Evolutionary conservation across 2,797 vertebrate genomes (phyloP).

Genomic region (Acipenser ruthenus): DNA sequence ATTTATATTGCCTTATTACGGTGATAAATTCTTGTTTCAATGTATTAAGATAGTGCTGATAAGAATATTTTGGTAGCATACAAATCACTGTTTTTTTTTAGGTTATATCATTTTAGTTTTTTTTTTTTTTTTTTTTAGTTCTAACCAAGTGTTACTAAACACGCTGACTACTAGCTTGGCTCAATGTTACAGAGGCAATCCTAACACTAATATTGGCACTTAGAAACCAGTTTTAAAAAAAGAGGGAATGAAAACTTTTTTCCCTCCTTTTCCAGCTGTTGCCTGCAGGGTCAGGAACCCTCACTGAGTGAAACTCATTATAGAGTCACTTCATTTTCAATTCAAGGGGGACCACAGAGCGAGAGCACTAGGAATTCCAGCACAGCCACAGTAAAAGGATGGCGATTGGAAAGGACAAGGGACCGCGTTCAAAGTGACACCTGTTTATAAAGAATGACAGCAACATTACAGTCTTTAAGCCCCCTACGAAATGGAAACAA

Average conservation of each 20-base stretch:
- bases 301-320: slow-evolving; percentile 65
- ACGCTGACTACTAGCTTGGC: too few relatives aligned
- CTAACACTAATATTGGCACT: slow-evolving; percentile 51
- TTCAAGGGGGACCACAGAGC: slow-evolving; percentile 54
- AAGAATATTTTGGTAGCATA: too few relatives aligned
- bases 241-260: slow-evolving; percentile 29
- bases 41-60: too few relatives aligned
- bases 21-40: too few relatives aligned
- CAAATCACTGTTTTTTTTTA: too few relatives aligned
- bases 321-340: slow-evolving; percentile 67
- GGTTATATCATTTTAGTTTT: too few relatives aligned
- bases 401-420: slow-evolving; percentile 22
- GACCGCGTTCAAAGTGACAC: slow-evolving; percentile 58
- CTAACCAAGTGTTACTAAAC: too few relatives aligned
- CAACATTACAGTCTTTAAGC: slow-evolving; percentile 62
- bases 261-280: slow-evolving; percentile 46
- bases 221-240: slow-evolving; percentile 51
- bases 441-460: slow-evolving; percentile 61
- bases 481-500: slow-evolving; percentile 40
- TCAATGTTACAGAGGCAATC: slow-evolving; percentile 48
- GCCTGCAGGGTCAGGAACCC: slow-evolving; percentile 55
- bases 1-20: too few relatives aligned
- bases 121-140: too few relatives aligned
- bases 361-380: slow-evolving; percentile 44
- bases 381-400: slow-evolving; percentile 45